Evolutionary conservation across 2,888 invertebrate genomes (phyloP).

Genomic region (Merodon equestris): DNA sequence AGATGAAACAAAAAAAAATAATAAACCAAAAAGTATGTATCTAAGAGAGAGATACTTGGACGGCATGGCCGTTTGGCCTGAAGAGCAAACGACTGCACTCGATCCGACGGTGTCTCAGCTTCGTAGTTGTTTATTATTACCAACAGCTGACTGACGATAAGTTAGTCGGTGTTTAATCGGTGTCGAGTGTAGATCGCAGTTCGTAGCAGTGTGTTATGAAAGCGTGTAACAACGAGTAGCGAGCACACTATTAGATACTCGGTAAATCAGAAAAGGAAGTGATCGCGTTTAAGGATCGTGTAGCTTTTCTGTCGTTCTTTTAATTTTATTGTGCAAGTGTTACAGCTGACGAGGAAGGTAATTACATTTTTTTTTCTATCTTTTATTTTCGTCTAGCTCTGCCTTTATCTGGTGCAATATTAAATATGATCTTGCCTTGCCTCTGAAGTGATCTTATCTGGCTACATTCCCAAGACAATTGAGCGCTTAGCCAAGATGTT

Average conservation of each 20-base stretch:
- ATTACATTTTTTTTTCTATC: conserved; percentile 20
- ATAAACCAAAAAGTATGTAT: too few relatives aligned
- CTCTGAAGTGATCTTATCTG: conserved; percentile 45
- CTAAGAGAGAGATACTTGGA: conserved; percentile 40
- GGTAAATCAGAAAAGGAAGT: conserved; percentile 50
- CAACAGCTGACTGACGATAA: conserved; percentile 56
- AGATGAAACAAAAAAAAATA: not conserved
- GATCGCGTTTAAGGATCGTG: conserved; percentile 59
- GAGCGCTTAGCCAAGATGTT: not conserved
- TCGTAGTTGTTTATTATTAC: conserved; percentile 38
- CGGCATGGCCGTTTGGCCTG: conserved; percentile 1
- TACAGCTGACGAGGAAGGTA: conserved; percentile 27
- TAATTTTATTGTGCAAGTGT: not conserved
- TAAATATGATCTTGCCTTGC: conserved; percentile 2
- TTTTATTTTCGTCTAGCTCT: conserved; percentile 2
- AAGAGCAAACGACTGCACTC: conserved; percentile 14
- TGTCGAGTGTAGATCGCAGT: conserved; percentile 50
- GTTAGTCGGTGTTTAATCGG: conserved; percentile 65
- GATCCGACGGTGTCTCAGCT: conserved; percentile 36
- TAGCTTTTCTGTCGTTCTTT: conserved; percentile 43
- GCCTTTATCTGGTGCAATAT: conserved; percentile 18
- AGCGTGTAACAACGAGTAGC: not conserved
- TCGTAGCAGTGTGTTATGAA: conserved; percentile 32
- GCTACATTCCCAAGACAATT: not conserved
- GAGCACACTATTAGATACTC: conserved; percentile 11